Percentiles rank a stretch among this genome's conserved stretches.
Evolutionary conservation across 53 echinoderm and acorn worm genomes (phyloP).

Genomic region (Apostichopus leukothele): DNA sequence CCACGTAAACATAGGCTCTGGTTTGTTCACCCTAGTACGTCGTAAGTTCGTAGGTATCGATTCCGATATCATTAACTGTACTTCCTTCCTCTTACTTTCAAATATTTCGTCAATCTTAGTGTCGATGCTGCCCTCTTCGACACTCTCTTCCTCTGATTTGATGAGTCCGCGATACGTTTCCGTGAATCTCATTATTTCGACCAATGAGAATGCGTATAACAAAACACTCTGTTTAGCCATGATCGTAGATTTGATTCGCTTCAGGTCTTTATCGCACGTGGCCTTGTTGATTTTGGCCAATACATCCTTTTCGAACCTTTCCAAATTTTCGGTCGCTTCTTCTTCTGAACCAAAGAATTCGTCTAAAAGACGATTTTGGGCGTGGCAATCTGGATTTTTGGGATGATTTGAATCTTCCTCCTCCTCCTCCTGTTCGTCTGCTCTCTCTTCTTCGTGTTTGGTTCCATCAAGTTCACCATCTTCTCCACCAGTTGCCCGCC

Average conservation of each 20-base stretch:
- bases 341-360: constrained; percentile 25
- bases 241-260: background rate
- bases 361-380: constrained; percentile 2
- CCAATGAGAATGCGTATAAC: constrained; percentile 22
- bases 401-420: background rate
- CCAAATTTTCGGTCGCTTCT: background rate
- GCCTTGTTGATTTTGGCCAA: constrained; percentile 20
- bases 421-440: background rate
- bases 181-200: background rate
- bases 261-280: constrained; percentile 12
- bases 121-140: background rate
- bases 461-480: background rate
- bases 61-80: background rate
- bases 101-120: background rate
- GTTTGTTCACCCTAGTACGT: constrained; percentile 8
- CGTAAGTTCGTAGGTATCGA: background rate
- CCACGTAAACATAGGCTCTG: constrained; percentile 6
- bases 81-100: constrained; percentile 20
- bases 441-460: background rate
- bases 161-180: background rate
- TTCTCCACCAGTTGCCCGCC: background rate
- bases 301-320: constrained; percentile 19
- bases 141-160: background rate
- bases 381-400: constrained; percentile 1
- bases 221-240: constrained; percentile 20